Conservation (phyloP, 2,888 invertebrate genomes). For the Noctua comes region DNA sequence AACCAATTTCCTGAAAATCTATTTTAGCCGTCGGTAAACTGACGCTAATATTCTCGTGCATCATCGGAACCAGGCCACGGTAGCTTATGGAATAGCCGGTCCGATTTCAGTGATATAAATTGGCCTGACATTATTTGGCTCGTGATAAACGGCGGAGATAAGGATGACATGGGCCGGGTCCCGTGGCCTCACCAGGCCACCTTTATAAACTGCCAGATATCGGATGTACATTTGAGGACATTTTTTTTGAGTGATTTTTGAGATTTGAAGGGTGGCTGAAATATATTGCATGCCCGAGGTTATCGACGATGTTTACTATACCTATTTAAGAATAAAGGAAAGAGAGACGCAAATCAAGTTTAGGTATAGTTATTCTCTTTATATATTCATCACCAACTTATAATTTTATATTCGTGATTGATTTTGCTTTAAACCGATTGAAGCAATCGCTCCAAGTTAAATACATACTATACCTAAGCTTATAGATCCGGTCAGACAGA, state of each 20-base stretch:
- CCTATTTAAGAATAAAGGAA: background rate
- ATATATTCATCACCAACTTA: background rate
- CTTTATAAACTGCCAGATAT: slow-evolving; percentile 63
- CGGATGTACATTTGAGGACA: slow-evolving; percentile 29
- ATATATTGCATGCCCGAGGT: background rate
- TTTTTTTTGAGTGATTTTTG: slow-evolving; percentile 18
- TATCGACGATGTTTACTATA: background rate
- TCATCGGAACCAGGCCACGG: background rate
- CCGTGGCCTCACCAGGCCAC: slow-evolving; percentile 18
- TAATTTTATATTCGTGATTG: background rate
- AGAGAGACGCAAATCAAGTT: background rate
- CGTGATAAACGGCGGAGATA: slow-evolving; percentile 60
- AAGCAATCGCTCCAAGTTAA: too few species aligned
- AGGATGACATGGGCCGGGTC: slow-evolving; percentile 53
- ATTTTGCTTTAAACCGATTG: background rate
- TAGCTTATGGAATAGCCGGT: slow-evolving; percentile 31
- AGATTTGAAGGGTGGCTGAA: background rate
- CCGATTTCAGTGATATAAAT: slow-evolving; percentile 61
- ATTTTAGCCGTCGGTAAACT: background rate
- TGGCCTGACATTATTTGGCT: slow-evolving; percentile 58
- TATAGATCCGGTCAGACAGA: too few species aligned
- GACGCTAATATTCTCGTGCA: background rate
- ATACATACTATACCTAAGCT: too few species aligned
- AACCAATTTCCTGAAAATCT: background rate
- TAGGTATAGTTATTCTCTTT: too few species aligned